Evolutionary conservation across 2,797 vertebrate genomes (phyloP).

Genomic region (Rallus crepitans): DNA sequence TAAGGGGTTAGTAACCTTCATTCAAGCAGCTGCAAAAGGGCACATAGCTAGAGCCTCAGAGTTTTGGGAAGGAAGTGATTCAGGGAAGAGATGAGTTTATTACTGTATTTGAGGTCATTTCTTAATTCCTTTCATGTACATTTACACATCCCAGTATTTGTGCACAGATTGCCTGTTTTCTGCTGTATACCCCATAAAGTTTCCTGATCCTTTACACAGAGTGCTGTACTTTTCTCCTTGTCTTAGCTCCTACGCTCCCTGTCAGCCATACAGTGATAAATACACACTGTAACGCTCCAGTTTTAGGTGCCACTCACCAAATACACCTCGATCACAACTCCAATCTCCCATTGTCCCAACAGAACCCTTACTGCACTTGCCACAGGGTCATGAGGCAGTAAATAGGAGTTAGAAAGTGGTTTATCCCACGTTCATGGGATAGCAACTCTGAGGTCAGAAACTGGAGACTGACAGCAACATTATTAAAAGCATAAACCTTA

Average conservation of each 20-base stretch:
- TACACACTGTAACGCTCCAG: neutral
- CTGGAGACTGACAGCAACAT: neutral
- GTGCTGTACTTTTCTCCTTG: neutral
- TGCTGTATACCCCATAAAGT: neutral
- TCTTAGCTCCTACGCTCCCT: neutral
- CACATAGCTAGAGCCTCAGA: neutral
- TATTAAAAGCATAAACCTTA: neutral
- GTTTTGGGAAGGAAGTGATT: neutral
- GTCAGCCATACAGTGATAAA: neutral
- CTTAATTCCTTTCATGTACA: neutral
- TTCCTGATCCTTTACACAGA: neutral
- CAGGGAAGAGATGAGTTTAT: neutral
- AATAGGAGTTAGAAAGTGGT: neutral
- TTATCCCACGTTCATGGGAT: neutral
- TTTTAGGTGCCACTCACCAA: neutral
- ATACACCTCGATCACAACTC: neutral
- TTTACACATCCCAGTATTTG: neutral
- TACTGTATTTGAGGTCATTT: neutral
- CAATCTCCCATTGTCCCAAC: neutral
- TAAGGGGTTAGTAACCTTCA: neutral
- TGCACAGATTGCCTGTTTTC: neutral
- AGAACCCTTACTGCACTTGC: neutral
- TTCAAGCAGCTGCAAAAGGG: neutral
- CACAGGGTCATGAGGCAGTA: neutral
- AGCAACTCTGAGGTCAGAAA: neutral